A percentile compares a stretch with the other conserved stretches of the same genome.
Conservation (phyloP, 53 echinoderm and acorn worm species). For the Astropecten irregularis region DNA sequence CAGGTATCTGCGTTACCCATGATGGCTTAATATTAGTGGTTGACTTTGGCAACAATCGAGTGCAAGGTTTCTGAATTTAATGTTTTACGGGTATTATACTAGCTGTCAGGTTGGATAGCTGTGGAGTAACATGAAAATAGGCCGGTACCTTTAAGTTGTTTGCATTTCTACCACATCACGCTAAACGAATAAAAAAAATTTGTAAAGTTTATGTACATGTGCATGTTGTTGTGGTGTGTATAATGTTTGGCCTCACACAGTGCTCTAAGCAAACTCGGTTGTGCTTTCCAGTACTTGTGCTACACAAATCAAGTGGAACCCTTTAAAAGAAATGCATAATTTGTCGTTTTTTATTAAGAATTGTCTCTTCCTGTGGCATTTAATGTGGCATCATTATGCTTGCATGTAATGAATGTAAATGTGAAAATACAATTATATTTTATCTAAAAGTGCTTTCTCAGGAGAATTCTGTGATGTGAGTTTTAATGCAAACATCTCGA, state of each 20-base stretch:
- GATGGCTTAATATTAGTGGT: slow-evolving; percentile 97
- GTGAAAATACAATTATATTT: slow-evolving; percentile 66
- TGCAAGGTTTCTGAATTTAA: slow-evolving; percentile 92
- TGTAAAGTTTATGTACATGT: slow-evolving; percentile 33
- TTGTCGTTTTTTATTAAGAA: slow-evolving; percentile 29
- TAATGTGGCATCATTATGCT: slow-evolving; percentile 48
- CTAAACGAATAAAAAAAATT: slow-evolving; percentile 51
- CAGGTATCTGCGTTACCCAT: slow-evolving; percentile 96
- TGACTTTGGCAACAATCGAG: slow-evolving; percentile 98
- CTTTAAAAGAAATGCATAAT: slow-evolving; percentile 26
- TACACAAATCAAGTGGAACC: slow-evolving; percentile 20
- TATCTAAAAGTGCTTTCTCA: slow-evolving; percentile 69
- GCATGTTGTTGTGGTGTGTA: slow-evolving; percentile 58
- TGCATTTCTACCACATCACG: slow-evolving; percentile 62
- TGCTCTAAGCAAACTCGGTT: slow-evolving; percentile 67
- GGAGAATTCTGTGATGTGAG: slow-evolving; percentile 57
- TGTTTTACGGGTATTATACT: slow-evolving; percentile 64
- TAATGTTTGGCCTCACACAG: slow-evolving; percentile 48
- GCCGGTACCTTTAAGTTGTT: slow-evolving; percentile 50
- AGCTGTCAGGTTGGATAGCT: slow-evolving; percentile 32
- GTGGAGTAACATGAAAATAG: not conserved
- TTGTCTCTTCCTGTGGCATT: slow-evolving; percentile 30
- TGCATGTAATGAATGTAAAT: slow-evolving; percentile 61
- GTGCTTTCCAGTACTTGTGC: slow-evolving; percentile 60
- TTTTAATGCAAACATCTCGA: slow-evolving; percentile 56